Conservation (phyloP, 2,888 invertebrate genomes). For the Pseudococcus viburni region DNA sequence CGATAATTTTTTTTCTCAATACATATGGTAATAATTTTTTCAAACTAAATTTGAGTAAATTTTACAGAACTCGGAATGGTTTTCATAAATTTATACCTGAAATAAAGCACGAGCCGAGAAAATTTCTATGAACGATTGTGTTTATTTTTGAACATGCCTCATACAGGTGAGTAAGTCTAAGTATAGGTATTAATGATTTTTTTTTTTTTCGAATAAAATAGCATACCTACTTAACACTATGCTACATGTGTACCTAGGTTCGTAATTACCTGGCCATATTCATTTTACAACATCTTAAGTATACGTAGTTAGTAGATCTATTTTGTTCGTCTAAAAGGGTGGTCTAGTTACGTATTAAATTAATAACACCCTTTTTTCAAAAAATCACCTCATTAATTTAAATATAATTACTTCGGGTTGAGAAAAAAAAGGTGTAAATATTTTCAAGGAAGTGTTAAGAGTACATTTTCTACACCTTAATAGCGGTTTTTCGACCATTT, state of each 20-base stretch:
- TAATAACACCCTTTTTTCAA: conserved; percentile 9
- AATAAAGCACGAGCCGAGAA: not conserved
- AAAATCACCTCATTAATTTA: conserved; percentile 44
- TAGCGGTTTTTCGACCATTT: not conserved
- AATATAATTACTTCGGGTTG: conserved; percentile 12
- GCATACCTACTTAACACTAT: not conserved
- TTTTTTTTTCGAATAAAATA: not conserved
- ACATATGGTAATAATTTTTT: too few species aligned
- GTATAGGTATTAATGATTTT: not conserved
- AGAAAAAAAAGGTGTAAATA: conserved; percentile 45
- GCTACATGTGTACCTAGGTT: too few species aligned
- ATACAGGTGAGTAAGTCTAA: conserved; percentile 13
- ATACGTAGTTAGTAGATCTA: not conserved
- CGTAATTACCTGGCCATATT: not conserved
- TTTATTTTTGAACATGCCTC: conserved; percentile 7
- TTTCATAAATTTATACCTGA: not conserved
- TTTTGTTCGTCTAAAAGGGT: conserved; percentile 9
- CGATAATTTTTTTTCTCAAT: too few species aligned
- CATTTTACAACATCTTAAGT: not conserved
- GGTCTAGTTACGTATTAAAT: not conserved
- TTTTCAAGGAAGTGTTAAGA: conserved; percentile 16
- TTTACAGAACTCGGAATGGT: not conserved
- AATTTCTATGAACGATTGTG: not conserved
- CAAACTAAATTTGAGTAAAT: not conserved
- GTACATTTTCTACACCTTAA: conserved; percentile 18